Conservation (phyloP, 2,888 invertebrate species). For the Melitaea athalia region DNA sequence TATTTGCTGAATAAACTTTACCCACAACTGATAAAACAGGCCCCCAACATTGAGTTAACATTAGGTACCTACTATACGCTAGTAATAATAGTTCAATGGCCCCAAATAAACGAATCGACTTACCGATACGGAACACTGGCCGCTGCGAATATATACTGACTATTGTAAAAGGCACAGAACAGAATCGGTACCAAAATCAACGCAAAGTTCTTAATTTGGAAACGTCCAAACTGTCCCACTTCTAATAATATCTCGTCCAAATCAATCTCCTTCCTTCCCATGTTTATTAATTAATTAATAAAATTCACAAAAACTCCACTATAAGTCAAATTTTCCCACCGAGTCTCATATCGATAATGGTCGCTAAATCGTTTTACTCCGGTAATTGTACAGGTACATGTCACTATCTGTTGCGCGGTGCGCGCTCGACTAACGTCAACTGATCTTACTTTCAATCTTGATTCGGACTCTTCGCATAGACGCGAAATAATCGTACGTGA, state of each 20-base stretch:
- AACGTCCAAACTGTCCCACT: slow-evolving; percentile 72
- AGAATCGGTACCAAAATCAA: slow-evolving; percentile 72
- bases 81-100: no score
- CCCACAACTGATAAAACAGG: background rate
- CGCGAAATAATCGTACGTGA: slow-evolving; percentile 7
- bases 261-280: slow-evolving; percentile 40
- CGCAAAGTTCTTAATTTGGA: slow-evolving; percentile 67
- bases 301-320: background rate
- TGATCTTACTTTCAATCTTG: background rate
- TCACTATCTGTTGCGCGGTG: background rate
- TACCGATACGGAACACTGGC: slow-evolving; percentile 73
- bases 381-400: background rate
- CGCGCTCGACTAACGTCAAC: slow-evolving; percentile 5
- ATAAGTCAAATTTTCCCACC: background rate
- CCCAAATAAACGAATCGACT: background rate
- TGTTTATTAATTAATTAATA: background rate
- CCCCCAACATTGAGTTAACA: no score
- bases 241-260: slow-evolving; percentile 60
- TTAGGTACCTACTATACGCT: no score
- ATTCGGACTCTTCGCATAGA: slow-evolving; percentile 1
- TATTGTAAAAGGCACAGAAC: slow-evolving; percentile 70
- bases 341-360: slow-evolving; percentile 11
- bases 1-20: no score
- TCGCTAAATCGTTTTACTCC: background rate
- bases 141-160: slow-evolving; percentile 78